Evolutionary conservation across 2,113 vertebrate genomes (phyloP).

Genomic region (Chiloscyllium plagiosum): DNA sequence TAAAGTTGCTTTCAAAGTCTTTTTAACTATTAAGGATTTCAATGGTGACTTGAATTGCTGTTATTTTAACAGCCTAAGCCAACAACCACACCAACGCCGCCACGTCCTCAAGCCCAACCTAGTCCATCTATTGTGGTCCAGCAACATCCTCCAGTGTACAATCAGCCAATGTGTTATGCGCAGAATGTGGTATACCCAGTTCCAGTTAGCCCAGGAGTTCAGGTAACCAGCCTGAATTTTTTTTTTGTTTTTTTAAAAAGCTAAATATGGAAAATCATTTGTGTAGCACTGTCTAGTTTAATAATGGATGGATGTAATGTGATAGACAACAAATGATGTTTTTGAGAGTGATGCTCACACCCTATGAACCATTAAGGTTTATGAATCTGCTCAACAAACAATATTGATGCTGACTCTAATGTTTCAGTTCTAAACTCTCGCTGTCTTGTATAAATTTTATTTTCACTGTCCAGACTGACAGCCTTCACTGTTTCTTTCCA

Average conservation of each 20-base stretch:
- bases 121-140: slow-evolving; percentile 95
- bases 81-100: slow-evolving; percentile 89
- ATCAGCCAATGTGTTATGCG: slow-evolving; percentile 90
- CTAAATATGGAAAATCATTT: not conserved
- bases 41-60: slow-evolving; percentile 15
- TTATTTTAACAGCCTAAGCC: slow-evolving; percentile 77
- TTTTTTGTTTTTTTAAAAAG: slow-evolving; percentile 42
- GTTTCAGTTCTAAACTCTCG: not conserved
- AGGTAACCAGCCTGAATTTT: slow-evolving; percentile 74
- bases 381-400: not conserved
- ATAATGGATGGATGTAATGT: not conserved
- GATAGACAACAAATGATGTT: not conserved
- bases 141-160: slow-evolving; percentile 84
- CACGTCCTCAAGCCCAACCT: slow-evolving; percentile 89
- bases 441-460: not conserved
- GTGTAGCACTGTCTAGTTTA: not conserved
- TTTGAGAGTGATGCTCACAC: not conserved
- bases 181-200: slow-evolving; percentile 95
- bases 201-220: slow-evolving; percentile 93
- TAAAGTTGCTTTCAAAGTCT: not conserved
- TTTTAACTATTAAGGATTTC: not conserved
- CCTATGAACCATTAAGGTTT: not conserved
- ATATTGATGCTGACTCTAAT: not conserved
- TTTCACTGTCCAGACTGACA: not conserved
- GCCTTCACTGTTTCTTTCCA: slow-evolving; percentile 35